A percentile compares a stretch with the other conserved stretches of the same genome.
Evolutionary conservation across 2,797 vertebrate genomes (phyloP).

Genomic region (Thamnophis elegans): DNA sequence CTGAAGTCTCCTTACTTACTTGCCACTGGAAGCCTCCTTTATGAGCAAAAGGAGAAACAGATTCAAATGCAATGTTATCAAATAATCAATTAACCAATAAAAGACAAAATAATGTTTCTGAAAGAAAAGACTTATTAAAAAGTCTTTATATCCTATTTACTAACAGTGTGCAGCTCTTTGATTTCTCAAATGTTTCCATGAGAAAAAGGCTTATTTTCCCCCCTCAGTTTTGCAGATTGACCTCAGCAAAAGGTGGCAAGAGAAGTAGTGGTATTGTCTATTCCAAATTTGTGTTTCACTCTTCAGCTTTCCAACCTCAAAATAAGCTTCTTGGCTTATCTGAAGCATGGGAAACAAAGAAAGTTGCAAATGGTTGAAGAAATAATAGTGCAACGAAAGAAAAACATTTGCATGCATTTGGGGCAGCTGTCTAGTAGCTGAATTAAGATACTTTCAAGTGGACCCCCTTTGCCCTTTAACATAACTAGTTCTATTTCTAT

Average conservation of each 20-base stretch:
- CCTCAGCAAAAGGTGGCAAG: neutral
- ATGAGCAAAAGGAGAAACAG: neutral
- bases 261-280: neutral
- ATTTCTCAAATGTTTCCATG: neutral
- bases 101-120: neutral
- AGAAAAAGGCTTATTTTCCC: neutral
- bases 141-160: neutral
- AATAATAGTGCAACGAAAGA: neutral
- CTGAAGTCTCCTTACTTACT: neutral
- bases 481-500: neutral
- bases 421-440: neutral
- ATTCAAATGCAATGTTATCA: too few relatives aligned
- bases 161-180: neutral
- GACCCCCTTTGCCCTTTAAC: neutral
- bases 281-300: neutral
- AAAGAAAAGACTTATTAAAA: neutral
- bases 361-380: neutral
- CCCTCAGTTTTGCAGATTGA: neutral
- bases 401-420: neutral
- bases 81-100: neutral
- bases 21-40: neutral
- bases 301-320: neutral
- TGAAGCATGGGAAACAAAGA: neutral
- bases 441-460: neutral
- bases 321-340: neutral